Percentiles rank a stretch among this genome's conserved stretches.
Evolutionary conservation across 2,797 vertebrate genomes (phyloP).

Genomic region (Myripristis murdjan): DNA sequence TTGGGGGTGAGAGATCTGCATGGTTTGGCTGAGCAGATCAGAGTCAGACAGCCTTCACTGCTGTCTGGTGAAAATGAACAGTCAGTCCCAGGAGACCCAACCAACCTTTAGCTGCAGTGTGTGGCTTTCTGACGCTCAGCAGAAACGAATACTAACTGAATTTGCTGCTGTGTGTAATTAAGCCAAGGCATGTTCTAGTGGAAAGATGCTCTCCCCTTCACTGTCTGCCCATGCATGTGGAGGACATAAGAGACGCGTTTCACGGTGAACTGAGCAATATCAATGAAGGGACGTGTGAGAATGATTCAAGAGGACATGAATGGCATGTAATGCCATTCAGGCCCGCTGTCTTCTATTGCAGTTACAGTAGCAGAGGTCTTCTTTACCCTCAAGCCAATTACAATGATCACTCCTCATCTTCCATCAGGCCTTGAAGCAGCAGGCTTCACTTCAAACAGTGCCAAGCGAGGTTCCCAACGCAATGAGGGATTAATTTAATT

Average conservation of each 20-base stretch:
- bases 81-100: conserved; percentile 35
- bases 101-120: conserved; percentile 57
- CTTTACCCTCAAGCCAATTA: conserved; percentile 24
- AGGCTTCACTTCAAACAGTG: conserved; percentile 43
- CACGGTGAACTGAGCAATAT: conserved; percentile 53
- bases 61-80: conserved; percentile 37
- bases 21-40: neutral
- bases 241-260: conserved; percentile 59
- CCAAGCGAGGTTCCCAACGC: conserved; percentile 27
- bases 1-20: neutral
- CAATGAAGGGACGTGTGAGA: conserved; percentile 36
- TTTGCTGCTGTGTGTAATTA: conserved; percentile 43
- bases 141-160: conserved; percentile 46
- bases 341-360: conserved; percentile 27
- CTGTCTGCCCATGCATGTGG: conserved; percentile 52
- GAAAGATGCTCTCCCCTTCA: conserved; percentile 39
- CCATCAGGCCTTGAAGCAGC: conserved; percentile 30
- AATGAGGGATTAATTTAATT: conserved; percentile 67
- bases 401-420: conserved; percentile 42
- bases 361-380: conserved; percentile 26
- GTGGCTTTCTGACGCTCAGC: conserved; percentile 36
- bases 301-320: conserved; percentile 42
- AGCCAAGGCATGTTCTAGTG: conserved; percentile 50
- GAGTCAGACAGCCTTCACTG: neutral
- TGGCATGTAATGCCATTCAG: conserved; percentile 34